Percentiles rank a stretch among this genome's conserved stretches.
These are phyloP conservation scores for Xiphophorus birchmanni DNA, from an alignment of 2,797 vertebrate genomes.

Conservation along the genomic window DNA sequence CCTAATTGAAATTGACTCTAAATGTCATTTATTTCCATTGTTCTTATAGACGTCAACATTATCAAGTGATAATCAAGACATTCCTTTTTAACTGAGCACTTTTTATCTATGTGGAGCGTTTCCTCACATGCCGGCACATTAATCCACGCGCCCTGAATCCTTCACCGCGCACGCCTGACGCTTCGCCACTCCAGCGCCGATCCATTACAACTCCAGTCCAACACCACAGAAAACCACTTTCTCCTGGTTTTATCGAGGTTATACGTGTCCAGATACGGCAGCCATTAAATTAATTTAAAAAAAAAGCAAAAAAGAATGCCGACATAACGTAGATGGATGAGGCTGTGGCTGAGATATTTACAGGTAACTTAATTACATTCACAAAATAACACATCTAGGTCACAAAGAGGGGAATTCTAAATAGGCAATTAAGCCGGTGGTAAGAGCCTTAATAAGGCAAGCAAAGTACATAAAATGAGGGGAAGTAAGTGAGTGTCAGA, in stretches of 20 bases:
- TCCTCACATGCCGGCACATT: background rate
- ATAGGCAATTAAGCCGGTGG: conserved; percentile 80
- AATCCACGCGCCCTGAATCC: background rate
- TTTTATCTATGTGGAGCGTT: background rate
- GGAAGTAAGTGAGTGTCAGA: conserved; percentile 78
- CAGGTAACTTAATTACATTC: conserved; percentile 84
- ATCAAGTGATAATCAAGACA: background rate
- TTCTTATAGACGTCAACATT: background rate
- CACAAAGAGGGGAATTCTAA: conserved; percentile 82
- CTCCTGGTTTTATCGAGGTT: conserved; percentile 66
- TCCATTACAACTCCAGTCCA: conserved; percentile 16
- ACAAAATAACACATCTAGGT: conserved; percentile 84
- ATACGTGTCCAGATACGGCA: conserved; percentile 70
- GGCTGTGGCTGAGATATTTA: conserved; percentile 77
- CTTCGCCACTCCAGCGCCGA: conserved; percentile 14
- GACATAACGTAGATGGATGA: conserved; percentile 78
- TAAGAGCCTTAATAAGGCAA: conserved; percentile 81
- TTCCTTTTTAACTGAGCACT: background rate
- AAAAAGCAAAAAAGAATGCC: conserved; percentile 62
- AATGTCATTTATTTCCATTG: background rate
- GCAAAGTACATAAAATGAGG: conserved; percentile 79
- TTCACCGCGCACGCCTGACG: background rate
- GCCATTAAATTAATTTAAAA: conserved; percentile 81
- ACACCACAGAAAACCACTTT: conserved; percentile 33
- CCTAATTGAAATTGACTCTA: background rate